These are phyloP conservation scores for Galerucella nymphaeae DNA, from an alignment of 2,888 invertebrate species.

Conservation along the genomic window DNA sequence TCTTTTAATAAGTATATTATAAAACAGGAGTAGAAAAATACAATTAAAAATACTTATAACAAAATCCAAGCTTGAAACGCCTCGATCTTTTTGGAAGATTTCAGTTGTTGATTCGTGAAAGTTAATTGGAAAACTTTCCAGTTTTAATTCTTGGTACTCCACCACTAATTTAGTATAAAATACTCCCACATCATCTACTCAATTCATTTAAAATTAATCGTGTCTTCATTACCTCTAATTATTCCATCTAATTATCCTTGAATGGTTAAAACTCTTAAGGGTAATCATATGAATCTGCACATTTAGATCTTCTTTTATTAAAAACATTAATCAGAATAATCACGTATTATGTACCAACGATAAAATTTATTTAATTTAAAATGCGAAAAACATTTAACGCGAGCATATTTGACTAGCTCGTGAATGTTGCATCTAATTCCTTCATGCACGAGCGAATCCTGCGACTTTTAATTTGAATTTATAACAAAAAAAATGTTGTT, in stretches of 20 bases:
- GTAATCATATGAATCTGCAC: not conserved
- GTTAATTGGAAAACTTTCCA: too few relatives aligned
- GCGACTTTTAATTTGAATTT: not conserved
- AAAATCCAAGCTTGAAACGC: too few relatives aligned
- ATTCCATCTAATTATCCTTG: not conserved
- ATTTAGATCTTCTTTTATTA: not conserved
- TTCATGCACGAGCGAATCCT: not conserved
- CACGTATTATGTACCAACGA: not conserved
- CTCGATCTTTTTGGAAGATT: too few relatives aligned
- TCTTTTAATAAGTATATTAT: too few relatives aligned
- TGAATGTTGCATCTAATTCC: not conserved
- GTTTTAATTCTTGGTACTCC: too few relatives aligned
- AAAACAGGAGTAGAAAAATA: too few relatives aligned
- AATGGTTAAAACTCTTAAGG: not conserved
- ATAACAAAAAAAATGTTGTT: not conserved
- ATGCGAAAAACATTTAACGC: not conserved
- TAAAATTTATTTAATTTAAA: not conserved
- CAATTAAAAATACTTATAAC: too few relatives aligned
- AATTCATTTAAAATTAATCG: too few relatives aligned
- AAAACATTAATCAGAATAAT: not conserved
- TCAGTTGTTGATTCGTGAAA: too few relatives aligned
- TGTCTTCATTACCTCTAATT: too few relatives aligned
- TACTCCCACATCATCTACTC: too few relatives aligned
- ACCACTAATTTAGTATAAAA: too few relatives aligned
- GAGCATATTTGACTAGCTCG: not conserved